phyloP scores from a whole-genome alignment of 1,140 invertebrate genomes.

The Cephus cinctus region DNA sequence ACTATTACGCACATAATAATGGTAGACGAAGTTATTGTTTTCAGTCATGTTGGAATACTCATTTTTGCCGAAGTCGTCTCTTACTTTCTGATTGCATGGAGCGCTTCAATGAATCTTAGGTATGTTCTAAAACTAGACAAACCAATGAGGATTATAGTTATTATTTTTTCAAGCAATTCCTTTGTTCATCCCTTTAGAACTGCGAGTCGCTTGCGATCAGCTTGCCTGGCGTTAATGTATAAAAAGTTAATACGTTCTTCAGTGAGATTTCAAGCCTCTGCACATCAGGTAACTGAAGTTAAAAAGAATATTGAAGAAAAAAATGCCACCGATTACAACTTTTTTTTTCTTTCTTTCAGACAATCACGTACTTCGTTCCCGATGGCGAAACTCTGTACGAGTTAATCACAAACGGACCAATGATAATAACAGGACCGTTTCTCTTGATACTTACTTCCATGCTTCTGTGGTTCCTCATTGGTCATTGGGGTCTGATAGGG shows the following conservation, averaged over 20 bases:
- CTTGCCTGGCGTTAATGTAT: slow-evolving; percentile 29
- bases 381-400: slow-evolving; percentile 30
- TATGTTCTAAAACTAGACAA: slow-evolving; percentile 7
- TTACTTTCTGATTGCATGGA: slow-evolving; percentile 29
- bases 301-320: slow-evolving; percentile 4
- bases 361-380: slow-evolving; percentile 28
- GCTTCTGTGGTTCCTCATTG: slow-evolving; percentile 24
- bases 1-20: slow-evolving; percentile 13
- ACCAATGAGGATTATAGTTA: too few species aligned
- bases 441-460: slow-evolving; percentile 21
- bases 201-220: slow-evolving; percentile 28
- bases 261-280: slow-evolving; percentile 23
- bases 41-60: slow-evolving; percentile 18
- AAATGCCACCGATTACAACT: not conserved
- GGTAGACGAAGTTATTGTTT: slow-evolving; percentile 23
- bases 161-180: too few species aligned
- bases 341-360: slow-evolving; percentile 24
- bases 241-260: slow-evolving; percentile 29
- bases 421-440: slow-evolving; percentile 26
- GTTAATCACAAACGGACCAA: slow-evolving; percentile 23
- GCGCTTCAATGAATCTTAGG: slow-evolving; percentile 24
- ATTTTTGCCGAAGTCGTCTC: slow-evolving; percentile 23
- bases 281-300: slow-evolving; percentile 25
- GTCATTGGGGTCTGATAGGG: slow-evolving; percentile 25
- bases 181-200: slow-evolving; percentile 24